phyloP scores from a whole-genome alignment of 2,888 invertebrate species.

The Phania funesta region DNA sequence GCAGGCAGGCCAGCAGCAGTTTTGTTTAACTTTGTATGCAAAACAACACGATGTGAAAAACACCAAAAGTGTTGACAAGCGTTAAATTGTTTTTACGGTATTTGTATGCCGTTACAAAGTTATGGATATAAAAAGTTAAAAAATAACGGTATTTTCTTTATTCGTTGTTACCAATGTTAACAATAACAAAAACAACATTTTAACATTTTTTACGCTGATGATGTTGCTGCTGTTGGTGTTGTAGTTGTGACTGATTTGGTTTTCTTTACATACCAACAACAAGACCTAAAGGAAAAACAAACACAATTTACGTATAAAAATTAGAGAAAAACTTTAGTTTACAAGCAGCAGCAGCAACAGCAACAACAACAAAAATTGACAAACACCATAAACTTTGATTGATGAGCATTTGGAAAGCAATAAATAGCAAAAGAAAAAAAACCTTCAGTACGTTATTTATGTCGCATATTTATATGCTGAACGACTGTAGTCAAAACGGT shows the following conservation, averaged over 20 bases:
- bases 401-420: conserved; percentile 61
- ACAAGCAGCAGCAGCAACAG: conserved; percentile 20
- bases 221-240: conserved; percentile 11
- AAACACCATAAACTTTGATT: conserved; percentile 66
- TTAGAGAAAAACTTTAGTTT: conserved; percentile 22
- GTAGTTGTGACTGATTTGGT: background rate
- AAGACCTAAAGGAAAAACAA: background rate
- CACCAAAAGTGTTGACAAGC: conserved; percentile 62
- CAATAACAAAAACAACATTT: conserved; percentile 38
- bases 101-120: conserved; percentile 50
- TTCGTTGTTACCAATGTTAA: conserved; percentile 46
- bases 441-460: conserved; percentile 8
- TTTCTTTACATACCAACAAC: conserved; percentile 19
- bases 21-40: conserved; percentile 9
- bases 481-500: conserved; percentile 42
- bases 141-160: conserved; percentile 10
- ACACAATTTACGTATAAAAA: conserved; percentile 49
- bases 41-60: conserved; percentile 33
- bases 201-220: no score
- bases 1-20: background rate
- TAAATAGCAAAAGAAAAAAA: conserved; percentile 28
- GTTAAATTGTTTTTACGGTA: conserved; percentile 59
- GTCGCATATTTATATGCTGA: conserved; percentile 26
- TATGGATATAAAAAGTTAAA: conserved; percentile 5
- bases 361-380: conserved; percentile 45